Evolutionary conservation across 2,113 vertebrate genomes (phyloP).

Genomic region (Corythaeola cristata): DNA sequence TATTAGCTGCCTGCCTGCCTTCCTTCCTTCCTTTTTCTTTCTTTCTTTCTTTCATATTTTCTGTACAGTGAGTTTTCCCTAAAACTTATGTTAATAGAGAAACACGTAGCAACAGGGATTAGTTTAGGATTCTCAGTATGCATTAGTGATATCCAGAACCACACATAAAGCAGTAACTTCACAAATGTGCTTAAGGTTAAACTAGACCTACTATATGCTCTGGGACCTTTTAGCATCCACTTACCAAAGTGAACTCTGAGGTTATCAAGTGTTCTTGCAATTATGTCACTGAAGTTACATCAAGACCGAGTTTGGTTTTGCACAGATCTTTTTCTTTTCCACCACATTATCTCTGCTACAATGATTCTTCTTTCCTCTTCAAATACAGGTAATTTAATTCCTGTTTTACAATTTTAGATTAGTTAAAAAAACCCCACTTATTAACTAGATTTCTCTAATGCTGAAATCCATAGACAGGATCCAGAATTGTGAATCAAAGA

Average conservation of each 20-base stretch:
- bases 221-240: not conserved
- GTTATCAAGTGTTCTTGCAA: not conserved
- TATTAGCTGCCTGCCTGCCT: too few species aligned
- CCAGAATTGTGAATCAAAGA: not conserved
- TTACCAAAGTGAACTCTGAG: not conserved
- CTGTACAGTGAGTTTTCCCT: not conserved
- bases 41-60: not conserved
- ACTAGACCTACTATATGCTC: not conserved
- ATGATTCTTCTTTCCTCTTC: not conserved
- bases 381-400: not conserved
- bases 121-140: not conserved
- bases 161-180: not conserved
- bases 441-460: not conserved
- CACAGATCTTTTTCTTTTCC: not conserved
- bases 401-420: not conserved
- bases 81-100: not conserved
- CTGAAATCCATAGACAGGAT: not conserved
- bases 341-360: not conserved
- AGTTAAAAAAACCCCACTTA: not conserved
- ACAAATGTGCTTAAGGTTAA: not conserved
- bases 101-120: not conserved
- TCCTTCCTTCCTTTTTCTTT: not conserved
- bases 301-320: not conserved
- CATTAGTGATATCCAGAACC: not conserved
- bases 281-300: not conserved